Percentiles rank a stretch among this genome's conserved stretches.
These are phyloP conservation scores for Lamellibrachia luymesi DNA, from an alignment of 1,140 invertebrate species.

Conservation along the genomic window DNA sequence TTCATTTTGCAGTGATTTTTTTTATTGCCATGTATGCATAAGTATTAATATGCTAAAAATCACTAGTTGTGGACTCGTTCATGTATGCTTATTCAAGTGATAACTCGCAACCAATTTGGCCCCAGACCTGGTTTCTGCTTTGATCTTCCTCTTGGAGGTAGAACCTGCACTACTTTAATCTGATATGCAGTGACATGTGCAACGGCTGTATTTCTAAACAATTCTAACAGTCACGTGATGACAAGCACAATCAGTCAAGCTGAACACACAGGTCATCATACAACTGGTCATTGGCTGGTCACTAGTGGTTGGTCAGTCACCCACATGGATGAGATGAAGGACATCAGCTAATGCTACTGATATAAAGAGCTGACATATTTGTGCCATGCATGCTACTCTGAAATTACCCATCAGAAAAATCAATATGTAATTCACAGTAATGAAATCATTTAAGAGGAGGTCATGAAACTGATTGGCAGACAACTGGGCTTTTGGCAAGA, in stretches of 20 bases:
- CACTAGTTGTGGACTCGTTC: no score
- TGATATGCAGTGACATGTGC: no score
- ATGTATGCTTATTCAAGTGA: no score
- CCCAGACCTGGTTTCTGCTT: no score
- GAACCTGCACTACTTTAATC: no score
- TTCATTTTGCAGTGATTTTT: no score
- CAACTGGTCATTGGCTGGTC: background rate
- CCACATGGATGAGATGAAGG: background rate
- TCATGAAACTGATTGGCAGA: background rate
- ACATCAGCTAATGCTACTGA: background rate
- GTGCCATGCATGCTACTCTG: background rate
- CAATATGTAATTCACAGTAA: background rate
- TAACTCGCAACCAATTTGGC: no score
- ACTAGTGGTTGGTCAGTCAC: background rate
- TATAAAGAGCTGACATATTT: conserved; percentile 2
- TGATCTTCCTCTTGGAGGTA: no score
- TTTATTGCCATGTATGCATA: no score
- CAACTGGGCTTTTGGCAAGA: background rate
- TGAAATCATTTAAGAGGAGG: background rate
- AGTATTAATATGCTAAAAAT: no score
- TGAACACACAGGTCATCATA: background rate
- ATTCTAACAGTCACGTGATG: background rate
- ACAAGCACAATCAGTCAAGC: background rate
- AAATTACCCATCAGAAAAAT: background rate
- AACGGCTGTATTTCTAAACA: background rate